Evolutionary conservation across 2,113 vertebrate genomes (phyloP).

Genomic region (Danionella cerebrum): DNA sequence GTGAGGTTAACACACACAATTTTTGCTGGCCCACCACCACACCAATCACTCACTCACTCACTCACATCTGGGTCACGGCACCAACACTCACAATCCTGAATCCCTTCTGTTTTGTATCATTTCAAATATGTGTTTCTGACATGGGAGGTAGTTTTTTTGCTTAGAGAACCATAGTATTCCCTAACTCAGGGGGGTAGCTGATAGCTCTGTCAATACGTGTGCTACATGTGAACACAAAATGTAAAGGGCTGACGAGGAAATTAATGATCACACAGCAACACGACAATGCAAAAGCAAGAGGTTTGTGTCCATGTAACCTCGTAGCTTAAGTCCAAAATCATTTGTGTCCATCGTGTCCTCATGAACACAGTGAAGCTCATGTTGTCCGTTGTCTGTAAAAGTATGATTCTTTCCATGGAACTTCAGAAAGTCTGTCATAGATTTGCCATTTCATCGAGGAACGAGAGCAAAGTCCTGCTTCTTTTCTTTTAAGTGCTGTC

Average conservation of each 20-base stretch:
- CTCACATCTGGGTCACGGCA: not conserved
- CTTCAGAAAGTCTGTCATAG: too few relatives aligned
- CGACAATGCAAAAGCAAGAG: constrained; percentile 21
- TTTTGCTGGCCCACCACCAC: too few relatives aligned
- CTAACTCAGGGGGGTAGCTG: constrained; percentile 64
- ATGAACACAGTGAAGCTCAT: not conserved
- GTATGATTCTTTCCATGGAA: not conserved
- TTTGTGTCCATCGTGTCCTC: not conserved
- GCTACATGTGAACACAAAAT: constrained; percentile 39
- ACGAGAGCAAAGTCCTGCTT: not conserved
- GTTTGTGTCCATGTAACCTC: constrained; percentile 35
- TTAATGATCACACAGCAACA: constrained; percentile 34
- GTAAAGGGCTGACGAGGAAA: constrained; percentile 40
- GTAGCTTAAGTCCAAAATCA: not conserved
- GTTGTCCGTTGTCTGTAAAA: not conserved
- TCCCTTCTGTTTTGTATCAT: too few relatives aligned
- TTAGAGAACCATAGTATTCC: constrained; percentile 35
- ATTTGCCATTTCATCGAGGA: not conserved
- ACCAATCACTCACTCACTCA: too few relatives aligned
- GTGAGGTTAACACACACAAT: too few relatives aligned
- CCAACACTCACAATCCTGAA: too few relatives aligned
- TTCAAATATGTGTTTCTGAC: too few relatives aligned
- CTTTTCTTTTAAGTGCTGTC: constrained; percentile 43
- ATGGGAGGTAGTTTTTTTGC: too few relatives aligned
- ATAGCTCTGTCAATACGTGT: constrained; percentile 54